Base-by-base conservation (phyloP, 2,888 invertebrate species). In the Temnothorax rugatulus region DNA sequence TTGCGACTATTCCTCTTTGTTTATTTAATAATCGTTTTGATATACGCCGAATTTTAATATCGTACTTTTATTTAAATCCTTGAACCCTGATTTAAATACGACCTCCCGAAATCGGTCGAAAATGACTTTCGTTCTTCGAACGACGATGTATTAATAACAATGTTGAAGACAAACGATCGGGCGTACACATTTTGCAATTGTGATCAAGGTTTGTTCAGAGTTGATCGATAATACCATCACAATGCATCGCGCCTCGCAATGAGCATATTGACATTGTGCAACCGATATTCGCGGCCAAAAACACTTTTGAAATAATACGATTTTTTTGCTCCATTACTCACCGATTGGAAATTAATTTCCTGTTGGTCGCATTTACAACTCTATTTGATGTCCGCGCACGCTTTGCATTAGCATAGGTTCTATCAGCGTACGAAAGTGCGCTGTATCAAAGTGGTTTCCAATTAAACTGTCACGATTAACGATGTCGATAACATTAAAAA, bases 291-390 rank as follows among this genome's bases (percentile, higher is more conserved):
- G 44, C 9, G 11, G 47, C 11, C 21, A 47, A 75, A 63, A 75
- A 63, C 11, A 63, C 47, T 75, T 63, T 29, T 44, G 21, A 47
- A 34, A 63, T 61, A 54, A 73, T 57, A 57, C 25, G 11, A 73
- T 73, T 73, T 47, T 50, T 75, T 63, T 61, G 63, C 47, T 21
- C 63, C 34, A 63, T 63, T 47, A 63, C 1, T 79, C 71, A 74
- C 18, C 25, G 29, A 34, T 61, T 66, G 44, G 8, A 61, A 77
- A 77, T 74, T 73, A 85, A 85, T 86, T 82, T 54, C 75, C 61
- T 52, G 73, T 25, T 71, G 29, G 29, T 52, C 50, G 11, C 21
- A 68, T 83, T 85, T 77, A 77, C 83, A 83, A 86, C 83, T 83
- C 61, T 77, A 83, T 66, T 73, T 82, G 71, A 54, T 25, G 64